Percentiles rank a stretch among this genome's conserved stretches.
Evolutionary conservation across 2,797 vertebrate species (phyloP).

Genomic region (Adrianichthys oophorus): DNA sequence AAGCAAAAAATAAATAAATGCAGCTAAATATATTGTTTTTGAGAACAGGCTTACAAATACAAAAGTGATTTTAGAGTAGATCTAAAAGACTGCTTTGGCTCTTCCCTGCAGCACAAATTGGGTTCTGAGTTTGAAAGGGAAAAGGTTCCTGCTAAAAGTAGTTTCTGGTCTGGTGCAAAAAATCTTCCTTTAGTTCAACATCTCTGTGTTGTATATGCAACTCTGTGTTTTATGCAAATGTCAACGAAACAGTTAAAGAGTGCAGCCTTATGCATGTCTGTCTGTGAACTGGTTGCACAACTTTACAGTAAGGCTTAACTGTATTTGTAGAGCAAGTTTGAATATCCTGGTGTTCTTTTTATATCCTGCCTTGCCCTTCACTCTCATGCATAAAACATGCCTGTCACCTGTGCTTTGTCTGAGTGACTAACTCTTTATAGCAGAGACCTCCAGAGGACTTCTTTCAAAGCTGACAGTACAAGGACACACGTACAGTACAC

Average conservation of each 20-base stretch:
- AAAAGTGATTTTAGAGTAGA: neutral
- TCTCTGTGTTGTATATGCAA: conserved; percentile 5
- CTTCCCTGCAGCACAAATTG: conserved; percentile 51
- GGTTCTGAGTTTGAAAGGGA: conserved; percentile 41
- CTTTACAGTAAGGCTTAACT: conserved; percentile 45
- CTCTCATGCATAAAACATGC: conserved; percentile 69
- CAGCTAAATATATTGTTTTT: too few species aligned
- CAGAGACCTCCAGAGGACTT: conserved; percentile 64
- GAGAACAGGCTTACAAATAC: too few species aligned
- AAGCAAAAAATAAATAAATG: too few species aligned
- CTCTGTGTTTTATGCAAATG: conserved; percentile 23
- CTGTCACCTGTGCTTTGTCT: conserved; percentile 75
- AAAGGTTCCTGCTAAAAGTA: conserved; percentile 6
- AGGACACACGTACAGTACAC: conserved; percentile 26
- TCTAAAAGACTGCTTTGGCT: conserved; percentile 51
- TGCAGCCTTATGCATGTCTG: conserved; percentile 17
- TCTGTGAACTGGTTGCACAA: conserved; percentile 40
- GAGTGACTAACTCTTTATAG: conserved; percentile 64
- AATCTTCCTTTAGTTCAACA: conserved; percentile 5
- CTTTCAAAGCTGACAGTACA: conserved; percentile 25
- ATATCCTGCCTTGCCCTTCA: conserved; percentile 57
- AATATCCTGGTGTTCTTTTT: conserved; percentile 70
- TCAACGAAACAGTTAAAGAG: conserved; percentile 25
- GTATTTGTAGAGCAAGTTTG: conserved; percentile 50
- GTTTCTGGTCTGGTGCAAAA: conserved; percentile 17